Conservation (phyloP, 2,888 invertebrate species). For the Octonoba sinensis region DNA sequence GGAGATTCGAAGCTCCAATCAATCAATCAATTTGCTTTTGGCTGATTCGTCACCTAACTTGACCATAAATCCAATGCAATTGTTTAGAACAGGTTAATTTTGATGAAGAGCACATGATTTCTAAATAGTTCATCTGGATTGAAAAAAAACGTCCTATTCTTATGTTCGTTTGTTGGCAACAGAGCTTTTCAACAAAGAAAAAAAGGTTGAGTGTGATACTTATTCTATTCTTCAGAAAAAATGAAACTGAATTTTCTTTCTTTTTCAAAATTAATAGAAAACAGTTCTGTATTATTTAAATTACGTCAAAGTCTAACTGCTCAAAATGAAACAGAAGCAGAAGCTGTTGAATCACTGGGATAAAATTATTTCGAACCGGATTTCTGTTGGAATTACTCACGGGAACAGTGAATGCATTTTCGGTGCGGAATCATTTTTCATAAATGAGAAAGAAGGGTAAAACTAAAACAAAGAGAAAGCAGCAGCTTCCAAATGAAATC, state of each 20-base stretch:
- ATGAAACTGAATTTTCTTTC: too few species aligned
- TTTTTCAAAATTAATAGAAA: too few species aligned
- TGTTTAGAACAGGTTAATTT: slow-evolving; percentile 56
- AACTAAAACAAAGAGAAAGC: not conserved
- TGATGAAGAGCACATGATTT: slow-evolving; percentile 37
- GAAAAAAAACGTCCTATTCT: not conserved
- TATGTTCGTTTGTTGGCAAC: too few species aligned
- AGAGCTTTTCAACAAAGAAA: too few species aligned
- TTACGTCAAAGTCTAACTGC: too few species aligned
- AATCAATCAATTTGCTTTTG: slow-evolving; percentile 1
- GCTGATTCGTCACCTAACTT: slow-evolving; percentile 54
- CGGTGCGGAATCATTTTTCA: slow-evolving; percentile 35
- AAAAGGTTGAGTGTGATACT: too few species aligned
- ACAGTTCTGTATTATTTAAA: too few species aligned
- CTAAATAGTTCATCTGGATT: slow-evolving; percentile 45
- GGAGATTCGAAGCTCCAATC: slow-evolving; percentile 18
- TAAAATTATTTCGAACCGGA: too few species aligned
- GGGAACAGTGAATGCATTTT: slow-evolving; percentile 38
- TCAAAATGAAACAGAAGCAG: too few species aligned
- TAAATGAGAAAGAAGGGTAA: not conserved
- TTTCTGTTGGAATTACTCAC: slow-evolving; percentile 10
- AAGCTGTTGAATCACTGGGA: too few species aligned
- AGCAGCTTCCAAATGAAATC: slow-evolving; percentile 6
- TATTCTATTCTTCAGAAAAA: too few species aligned
- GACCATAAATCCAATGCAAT: slow-evolving; percentile 62